Base-by-base conservation (phyloP, 2,888 invertebrate genomes). In the Pollenia angustigena region DNA sequence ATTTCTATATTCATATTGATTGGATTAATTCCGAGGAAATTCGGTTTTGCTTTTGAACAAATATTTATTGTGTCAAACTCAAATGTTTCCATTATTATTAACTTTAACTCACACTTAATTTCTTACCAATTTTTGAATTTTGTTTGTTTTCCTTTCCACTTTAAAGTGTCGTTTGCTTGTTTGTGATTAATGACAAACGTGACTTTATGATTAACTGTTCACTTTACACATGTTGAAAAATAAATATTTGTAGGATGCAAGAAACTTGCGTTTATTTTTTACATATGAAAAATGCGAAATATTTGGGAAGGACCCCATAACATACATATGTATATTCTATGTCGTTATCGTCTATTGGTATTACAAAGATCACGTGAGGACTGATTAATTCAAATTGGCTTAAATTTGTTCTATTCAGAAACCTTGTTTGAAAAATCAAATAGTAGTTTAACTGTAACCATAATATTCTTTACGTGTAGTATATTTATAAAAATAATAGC, bases 171-270 rank as follows among this genome's bases (percentile, higher is more conserved):
- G n/a, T 44, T 66, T 66, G 1, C 56, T n/a, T 48, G 54, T 18
- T 62, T 62, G 64, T 75, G 71, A 80, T 82, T 87, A 85, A 87
- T 82, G 74, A 75, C 71, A 75, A 85, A 80, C 87, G 87, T 87
- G 85, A 87, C 87, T 82, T 50, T 81, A 69, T 79, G 87, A 82
- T 87, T 82, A 87, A 87, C 82, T 82, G 76, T 32, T 32, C 32
- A 32, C 32, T 32, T 32, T 46, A 74, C 56, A 44, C 40, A 72
- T 50, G 60, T 64, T 52, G 10, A 62, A 71, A 69, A 66, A 66
- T 66, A 52, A 79, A 74, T 60, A 54, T 64, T 32, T 32, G 32
- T 32, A 6, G 71, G 50, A 42, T 64, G 66, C 66, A 52, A 44
- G 71, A 71, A 78, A 84, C 78, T 56, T 64, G 54, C 76, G 75